phyloP scores from a whole-genome alignment of 2,888 invertebrate species.

The Polyommatus icarus region DNA sequence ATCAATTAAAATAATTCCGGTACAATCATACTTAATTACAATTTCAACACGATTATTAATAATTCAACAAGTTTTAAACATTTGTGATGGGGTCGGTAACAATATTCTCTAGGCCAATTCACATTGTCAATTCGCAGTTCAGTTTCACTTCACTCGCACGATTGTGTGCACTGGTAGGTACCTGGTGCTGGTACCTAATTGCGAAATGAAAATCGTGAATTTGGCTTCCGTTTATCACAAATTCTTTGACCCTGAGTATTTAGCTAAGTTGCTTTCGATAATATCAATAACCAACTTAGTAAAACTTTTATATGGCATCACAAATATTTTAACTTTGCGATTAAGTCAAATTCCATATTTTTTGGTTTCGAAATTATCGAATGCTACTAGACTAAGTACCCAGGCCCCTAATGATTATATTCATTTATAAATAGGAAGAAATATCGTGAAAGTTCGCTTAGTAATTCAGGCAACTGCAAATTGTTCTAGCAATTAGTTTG shows the following conservation, averaged over 20 bases:
- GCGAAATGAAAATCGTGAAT: not conserved
- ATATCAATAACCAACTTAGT: too few relatives aligned
- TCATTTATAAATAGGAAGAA: slow-evolving; percentile 25
- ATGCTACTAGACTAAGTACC: not conserved
- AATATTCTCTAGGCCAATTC: slow-evolving; percentile 31
- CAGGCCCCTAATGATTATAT: slow-evolving; percentile 40
- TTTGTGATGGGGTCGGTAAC: slow-evolving; percentile 70
- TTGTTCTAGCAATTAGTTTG: slow-evolving; percentile 30
- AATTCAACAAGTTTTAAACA: slow-evolving; percentile 65
- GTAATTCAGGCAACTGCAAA: slow-evolving; percentile 25
- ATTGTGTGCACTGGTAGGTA: too few relatives aligned
- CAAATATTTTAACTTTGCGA: too few relatives aligned
- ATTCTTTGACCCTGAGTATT: not conserved
- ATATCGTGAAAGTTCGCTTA: slow-evolving; percentile 15
- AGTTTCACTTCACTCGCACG: not conserved
- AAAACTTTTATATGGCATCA: too few relatives aligned
- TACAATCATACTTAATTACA: slow-evolving; percentile 18
- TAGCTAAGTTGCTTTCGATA: not conserved
- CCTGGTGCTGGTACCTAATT: not conserved
- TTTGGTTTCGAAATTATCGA: not conserved
- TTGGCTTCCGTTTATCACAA: not conserved
- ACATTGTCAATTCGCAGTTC: not conserved
- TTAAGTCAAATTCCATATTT: not conserved
- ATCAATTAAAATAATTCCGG: not conserved
- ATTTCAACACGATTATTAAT: slow-evolving; percentile 49